These are phyloP conservation scores for Cebidichthys violaceus DNA, from an alignment of 2,113 vertebrate species.

Conservation along the genomic window DNA sequence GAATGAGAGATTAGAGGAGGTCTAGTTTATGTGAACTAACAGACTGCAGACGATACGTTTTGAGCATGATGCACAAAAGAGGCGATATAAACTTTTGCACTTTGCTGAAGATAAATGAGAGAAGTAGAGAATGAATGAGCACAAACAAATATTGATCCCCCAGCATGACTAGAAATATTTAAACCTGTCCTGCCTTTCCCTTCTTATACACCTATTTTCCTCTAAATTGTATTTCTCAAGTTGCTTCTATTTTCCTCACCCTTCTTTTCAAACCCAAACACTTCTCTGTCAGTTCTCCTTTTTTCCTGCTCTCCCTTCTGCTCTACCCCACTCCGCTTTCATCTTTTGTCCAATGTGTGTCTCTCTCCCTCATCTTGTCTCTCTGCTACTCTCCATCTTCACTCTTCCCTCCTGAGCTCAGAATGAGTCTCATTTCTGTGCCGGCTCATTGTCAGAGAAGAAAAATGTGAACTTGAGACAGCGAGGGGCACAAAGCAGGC, in stretches of 20 bases:
- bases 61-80: slow-evolving; percentile 35
- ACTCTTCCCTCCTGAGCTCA: slow-evolving; percentile 23
- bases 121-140: slow-evolving; percentile 29
- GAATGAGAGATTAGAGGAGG: slow-evolving; percentile 49
- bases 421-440: slow-evolving; percentile 56
- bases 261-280: slow-evolving; percentile 12
- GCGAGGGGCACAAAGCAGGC: slow-evolving; percentile 50
- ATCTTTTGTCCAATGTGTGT: slow-evolving; percentile 17
- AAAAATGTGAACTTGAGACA: slow-evolving; percentile 67
- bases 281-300: background rate
- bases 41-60: slow-evolving; percentile 37
- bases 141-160: slow-evolving; percentile 16
- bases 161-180: slow-evolving; percentile 4
- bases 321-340: slow-evolving; percentile 13
- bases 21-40: slow-evolving; percentile 42
- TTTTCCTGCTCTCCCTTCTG: background rate
- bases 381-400: slow-evolving; percentile 41
- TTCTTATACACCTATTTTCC: slow-evolving; percentile 1
- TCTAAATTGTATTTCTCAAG: background rate
- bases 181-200: background rate
- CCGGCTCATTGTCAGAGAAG: slow-evolving; percentile 59
- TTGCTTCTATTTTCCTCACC: slow-evolving; percentile 10
- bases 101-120: slow-evolving; percentile 22
- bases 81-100: slow-evolving; percentile 28
- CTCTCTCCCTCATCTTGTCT: slow-evolving; percentile 22